Base-by-base conservation (phyloP, 2,888 invertebrate genomes). In the Congeria kusceri region DNA sequence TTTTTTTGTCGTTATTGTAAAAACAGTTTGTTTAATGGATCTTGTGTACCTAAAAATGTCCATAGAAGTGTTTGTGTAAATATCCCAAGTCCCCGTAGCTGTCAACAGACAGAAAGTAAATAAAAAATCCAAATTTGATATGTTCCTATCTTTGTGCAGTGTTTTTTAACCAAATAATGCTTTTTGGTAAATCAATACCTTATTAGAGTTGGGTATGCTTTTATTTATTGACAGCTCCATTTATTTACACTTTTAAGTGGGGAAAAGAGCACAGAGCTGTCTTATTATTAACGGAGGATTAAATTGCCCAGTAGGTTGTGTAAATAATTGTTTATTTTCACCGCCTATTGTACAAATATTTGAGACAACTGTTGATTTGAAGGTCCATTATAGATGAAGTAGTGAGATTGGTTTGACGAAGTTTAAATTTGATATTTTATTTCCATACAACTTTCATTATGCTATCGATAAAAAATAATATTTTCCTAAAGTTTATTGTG, bases 41-140 rank as follows among this genome's bases (percentile, higher is more conserved):
- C 69, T 29, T 47, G 69, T 58, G 46, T 49, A 32, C 53, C 61
- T 23, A 29, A 56, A 59, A 61, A 56, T 57, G 23, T 64, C 23
- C 2, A 64, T 4, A 25, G 44, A 46, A 63, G 63, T 63, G 27
- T 44, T 56, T 57, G 29, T 1, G 64, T 72, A 72, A 72, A 72
- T 47, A 64, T 53, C 64, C 57, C 28, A 56, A 58, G 71, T 58
- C 47, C 27, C 23, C 11, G 32, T 46, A 29, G 47, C 64, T 25
- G 44, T 73, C 59, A 23, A 32, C 53, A 39, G 59, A 59, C 53
- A 56, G 44, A 79, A 65, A 64, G 74, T 79, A 79, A 79, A 74
- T 75, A 78, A 74, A 74, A 74, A 74, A 49, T 58, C 66, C 47
- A 64, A 79, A 79, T 70, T 70, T 79, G 79, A 79, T 79, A 74